Conservation (phyloP, 2,797 vertebrate species). For the Phataginus tetradactyla region DNA sequence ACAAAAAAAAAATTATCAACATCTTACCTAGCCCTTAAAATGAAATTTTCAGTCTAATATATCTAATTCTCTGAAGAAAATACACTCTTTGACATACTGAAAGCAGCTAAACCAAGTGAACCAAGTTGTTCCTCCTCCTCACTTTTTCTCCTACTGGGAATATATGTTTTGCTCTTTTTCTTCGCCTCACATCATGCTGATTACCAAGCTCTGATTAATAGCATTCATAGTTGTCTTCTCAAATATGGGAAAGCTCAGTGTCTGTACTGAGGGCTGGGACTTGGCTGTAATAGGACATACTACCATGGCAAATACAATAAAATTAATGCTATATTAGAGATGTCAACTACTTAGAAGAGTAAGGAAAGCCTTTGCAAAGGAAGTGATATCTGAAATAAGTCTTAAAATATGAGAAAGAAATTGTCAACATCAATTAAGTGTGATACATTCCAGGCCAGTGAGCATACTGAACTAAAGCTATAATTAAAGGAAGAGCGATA, state of each 20-base stretch:
- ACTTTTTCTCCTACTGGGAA: background rate
- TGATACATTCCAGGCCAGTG: background rate
- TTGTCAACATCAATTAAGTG: background rate
- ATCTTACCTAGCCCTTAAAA: background rate
- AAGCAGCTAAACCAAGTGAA: background rate
- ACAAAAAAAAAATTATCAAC: background rate
- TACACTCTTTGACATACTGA: background rate
- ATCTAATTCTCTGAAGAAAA: conserved; percentile 3
- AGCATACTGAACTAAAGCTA: background rate
- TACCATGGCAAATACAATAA: background rate
- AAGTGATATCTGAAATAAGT: conserved; percentile 1
- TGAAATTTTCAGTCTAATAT: background rate
- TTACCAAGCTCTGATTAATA: background rate
- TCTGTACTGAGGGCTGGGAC: background rate
- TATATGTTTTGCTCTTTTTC: background rate
- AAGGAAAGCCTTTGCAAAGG: background rate
- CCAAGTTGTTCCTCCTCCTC: background rate
- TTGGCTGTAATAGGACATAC: background rate
- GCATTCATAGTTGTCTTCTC: background rate
- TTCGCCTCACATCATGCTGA: background rate
- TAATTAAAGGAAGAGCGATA: background rate
- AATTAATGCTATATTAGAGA: background rate
- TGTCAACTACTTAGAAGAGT: background rate
- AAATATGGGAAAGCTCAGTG: background rate
- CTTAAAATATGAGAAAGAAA: conserved; percentile 15